Conservation (phyloP, 2,113 vertebrate species). For the Colaptes auratus region DNA sequence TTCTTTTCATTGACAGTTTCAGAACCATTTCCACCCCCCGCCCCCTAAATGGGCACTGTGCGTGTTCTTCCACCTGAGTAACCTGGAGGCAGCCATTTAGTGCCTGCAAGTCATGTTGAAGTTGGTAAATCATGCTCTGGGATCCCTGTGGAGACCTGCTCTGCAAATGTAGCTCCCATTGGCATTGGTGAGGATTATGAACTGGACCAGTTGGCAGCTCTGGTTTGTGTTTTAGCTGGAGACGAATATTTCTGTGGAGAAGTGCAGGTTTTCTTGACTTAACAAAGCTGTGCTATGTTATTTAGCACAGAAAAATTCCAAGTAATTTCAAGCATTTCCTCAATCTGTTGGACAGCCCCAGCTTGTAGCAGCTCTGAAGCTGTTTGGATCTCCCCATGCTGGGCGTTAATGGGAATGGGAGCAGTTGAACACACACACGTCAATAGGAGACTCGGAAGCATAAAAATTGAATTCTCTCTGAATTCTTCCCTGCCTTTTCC, state of each 20-base stretch:
- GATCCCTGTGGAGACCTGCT: neutral
- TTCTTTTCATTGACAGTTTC: neutral
- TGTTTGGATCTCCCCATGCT: slow-evolving; percentile 2
- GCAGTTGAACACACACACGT: neutral
- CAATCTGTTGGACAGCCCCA: neutral
- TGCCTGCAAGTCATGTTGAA: neutral
- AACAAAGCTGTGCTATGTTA: neutral
- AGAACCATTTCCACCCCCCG: neutral
- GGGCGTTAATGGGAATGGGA: neutral
- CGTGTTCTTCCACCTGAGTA: slow-evolving; percentile 3
- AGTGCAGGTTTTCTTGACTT: neutral
- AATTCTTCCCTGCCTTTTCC: slow-evolving; percentile 26
- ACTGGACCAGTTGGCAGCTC: neutral
- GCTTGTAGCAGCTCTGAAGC: neutral
- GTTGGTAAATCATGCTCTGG: neutral
- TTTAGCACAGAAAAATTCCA: neutral
- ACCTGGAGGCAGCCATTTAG: neutral
- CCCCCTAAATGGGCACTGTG: neutral
- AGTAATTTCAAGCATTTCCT: neutral
- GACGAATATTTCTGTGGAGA: neutral
- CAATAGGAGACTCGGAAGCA: neutral
- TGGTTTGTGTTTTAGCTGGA: neutral
- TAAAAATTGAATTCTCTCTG: slow-evolving; percentile 35
- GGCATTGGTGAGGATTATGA: neutral
- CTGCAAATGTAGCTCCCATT: neutral